Conservation (phyloP, 2,888 invertebrate species). For the Hydrotaea cyrtoneurina region DNA sequence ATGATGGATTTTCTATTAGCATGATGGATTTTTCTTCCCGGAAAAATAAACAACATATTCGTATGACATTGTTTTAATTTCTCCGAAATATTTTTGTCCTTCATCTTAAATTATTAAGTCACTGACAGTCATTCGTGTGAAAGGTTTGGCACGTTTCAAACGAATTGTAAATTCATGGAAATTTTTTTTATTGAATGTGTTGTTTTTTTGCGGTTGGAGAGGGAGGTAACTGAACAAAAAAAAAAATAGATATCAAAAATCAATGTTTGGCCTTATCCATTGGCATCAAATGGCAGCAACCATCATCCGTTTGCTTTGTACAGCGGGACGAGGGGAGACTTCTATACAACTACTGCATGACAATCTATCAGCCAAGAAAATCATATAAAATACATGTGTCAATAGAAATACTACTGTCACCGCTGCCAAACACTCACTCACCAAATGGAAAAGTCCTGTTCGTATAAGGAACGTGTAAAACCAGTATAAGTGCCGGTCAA, state of each 20-base stretch:
- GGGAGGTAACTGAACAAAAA: background rate
- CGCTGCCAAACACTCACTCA: background rate
- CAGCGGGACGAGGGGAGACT: background rate
- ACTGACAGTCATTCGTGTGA: background rate
- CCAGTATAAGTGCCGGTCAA: no score
- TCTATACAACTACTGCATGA: background rate
- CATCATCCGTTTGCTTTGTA: background rate
- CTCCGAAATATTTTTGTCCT: background rate
- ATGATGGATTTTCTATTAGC: no score
- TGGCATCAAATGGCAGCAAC: background rate
- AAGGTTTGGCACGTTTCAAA: background rate
- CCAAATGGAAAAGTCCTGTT: background rate
- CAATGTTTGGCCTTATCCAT: background rate
- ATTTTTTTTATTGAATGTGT: background rate
- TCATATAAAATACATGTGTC: constrained; percentile 9
- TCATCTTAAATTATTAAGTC: no score
- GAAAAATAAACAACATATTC: background rate
- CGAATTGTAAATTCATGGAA: background rate
- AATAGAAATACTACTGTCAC: background rate
- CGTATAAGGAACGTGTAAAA: no score
- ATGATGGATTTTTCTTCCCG: no score
- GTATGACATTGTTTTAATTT: background rate
- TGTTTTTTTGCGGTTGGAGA: no score
- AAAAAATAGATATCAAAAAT: background rate
- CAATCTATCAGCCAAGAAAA: constrained; percentile 1